These are phyloP conservation scores for Pelusios castaneus DNA, from an alignment of 2,113 vertebrate genomes.

Conservation along the genomic window DNA sequence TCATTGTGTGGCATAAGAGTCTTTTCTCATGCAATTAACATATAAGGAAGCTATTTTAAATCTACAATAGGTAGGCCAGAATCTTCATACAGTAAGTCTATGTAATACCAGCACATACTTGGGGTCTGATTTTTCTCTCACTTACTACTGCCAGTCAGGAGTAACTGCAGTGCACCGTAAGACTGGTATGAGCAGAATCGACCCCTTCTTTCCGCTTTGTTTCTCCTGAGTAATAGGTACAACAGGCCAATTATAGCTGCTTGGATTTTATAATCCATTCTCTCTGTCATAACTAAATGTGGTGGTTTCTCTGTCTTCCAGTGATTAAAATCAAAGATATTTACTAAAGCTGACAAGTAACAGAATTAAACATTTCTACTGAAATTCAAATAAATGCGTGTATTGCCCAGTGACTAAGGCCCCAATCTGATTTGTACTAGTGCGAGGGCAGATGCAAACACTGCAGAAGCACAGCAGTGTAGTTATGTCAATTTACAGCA, in stretches of 20 bases:
- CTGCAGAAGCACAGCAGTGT: background rate
- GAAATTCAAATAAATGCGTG: background rate
- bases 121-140: background rate
- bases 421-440: background rate
- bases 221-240: background rate
- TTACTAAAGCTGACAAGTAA: background rate
- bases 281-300: background rate
- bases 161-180: background rate
- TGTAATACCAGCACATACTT: background rate
- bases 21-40: background rate
- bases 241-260: background rate
- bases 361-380: background rate
- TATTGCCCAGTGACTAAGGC: background rate
- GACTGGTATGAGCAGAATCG: background rate
- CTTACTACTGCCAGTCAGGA: background rate
- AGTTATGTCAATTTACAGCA: background rate
- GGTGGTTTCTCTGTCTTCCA: background rate
- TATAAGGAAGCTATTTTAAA: background rate
- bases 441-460: background rate
- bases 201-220: background rate
- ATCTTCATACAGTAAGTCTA: background rate
- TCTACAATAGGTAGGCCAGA: background rate
- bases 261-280: background rate
- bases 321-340: background rate
- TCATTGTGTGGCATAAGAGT: background rate